Conservation (phyloP, 2,797 vertebrate species). For the Muscicapa comitata region DNA sequence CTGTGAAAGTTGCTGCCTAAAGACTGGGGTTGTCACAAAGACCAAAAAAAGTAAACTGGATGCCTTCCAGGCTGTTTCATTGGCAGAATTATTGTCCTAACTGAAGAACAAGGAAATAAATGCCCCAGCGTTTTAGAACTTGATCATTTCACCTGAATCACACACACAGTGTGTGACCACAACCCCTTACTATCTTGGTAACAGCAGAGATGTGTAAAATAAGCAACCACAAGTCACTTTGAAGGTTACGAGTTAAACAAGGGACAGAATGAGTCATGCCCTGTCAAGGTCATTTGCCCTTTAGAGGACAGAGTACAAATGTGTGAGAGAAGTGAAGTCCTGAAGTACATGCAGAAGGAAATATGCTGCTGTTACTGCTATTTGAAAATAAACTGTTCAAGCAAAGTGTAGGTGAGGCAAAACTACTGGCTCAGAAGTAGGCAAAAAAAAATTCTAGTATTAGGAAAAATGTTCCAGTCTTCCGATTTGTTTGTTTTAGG, state of each 20-base stretch:
- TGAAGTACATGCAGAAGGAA: background rate
- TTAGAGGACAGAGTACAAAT: background rate
- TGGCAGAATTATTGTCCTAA: background rate
- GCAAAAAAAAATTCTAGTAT: background rate
- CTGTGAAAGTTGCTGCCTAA: background rate
- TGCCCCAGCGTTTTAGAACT: background rate
- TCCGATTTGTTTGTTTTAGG: background rate
- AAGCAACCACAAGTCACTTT: background rate
- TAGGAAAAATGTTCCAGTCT: background rate
- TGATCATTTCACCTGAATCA: background rate
- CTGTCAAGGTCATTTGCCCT: conserved; percentile 58
- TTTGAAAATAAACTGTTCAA: background rate
- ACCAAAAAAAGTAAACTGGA: background rate
- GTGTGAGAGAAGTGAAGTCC: background rate
- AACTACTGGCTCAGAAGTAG: background rate
- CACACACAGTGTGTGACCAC: background rate
- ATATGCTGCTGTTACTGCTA: background rate
- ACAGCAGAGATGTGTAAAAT: background rate
- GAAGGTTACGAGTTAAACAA: background rate
- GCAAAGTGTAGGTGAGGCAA: background rate
- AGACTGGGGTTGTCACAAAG: background rate
- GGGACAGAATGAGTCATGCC: conserved; percentile 19
- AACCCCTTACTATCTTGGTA: background rate
- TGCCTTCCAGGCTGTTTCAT: background rate
- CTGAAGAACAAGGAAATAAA: background rate